These are phyloP conservation scores for Melanotaenia parkinsoni DNA, from an alignment of 2,797 vertebrate genomes.

Conservation along the genomic window DNA sequence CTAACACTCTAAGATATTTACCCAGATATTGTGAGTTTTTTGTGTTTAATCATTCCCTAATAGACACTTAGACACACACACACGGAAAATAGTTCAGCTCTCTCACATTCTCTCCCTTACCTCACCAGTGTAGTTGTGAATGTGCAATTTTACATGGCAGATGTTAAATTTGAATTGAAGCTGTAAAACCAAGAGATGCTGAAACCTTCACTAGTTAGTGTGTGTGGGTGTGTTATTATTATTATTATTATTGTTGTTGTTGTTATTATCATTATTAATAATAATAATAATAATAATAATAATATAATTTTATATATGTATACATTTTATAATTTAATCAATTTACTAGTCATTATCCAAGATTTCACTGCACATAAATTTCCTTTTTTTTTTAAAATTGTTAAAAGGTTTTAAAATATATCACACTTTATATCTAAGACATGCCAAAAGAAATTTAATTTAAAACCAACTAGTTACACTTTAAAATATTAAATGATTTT, in stretches of 20 bases:
- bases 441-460: background rate
- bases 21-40: conserved; percentile 1
- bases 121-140: conserved; percentile 50
- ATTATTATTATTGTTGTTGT: background rate
- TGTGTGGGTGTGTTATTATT: conserved; percentile 20
- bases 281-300: background rate
- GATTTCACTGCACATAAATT: background rate
- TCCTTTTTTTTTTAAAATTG: background rate
- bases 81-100: conserved; percentile 32
- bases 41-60: background rate
- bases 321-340: too few relatives aligned
- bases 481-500: background rate
- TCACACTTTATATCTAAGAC: background rate
- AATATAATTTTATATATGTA: background rate
- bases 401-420: background rate
- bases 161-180: conserved; percentile 62
- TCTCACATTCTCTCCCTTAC: conserved; percentile 51
- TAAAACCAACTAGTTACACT: conserved; percentile 2
- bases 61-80: background rate
- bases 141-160: conserved; percentile 61
- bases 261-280: background rate
- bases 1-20: conserved; percentile 10
- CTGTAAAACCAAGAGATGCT: conserved; percentile 23
- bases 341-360: background rate
- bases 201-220: conserved; percentile 32